Conservation (phyloP, 2,797 vertebrate genomes). For the Potorous gilbertii region DNA sequence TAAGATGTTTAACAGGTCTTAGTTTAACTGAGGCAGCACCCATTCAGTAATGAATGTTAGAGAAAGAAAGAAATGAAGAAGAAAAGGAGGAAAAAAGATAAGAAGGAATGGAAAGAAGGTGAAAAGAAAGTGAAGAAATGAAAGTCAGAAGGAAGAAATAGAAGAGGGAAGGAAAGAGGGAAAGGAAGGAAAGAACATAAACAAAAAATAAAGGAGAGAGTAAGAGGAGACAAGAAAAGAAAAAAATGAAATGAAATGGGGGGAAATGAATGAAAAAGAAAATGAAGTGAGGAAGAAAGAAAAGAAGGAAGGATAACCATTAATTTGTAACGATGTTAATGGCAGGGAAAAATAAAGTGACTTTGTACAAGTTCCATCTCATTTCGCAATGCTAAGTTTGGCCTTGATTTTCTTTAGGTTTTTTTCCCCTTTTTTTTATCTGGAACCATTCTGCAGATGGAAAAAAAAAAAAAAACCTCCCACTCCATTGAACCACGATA, state of each 20-base stretch:
- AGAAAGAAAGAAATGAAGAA: not conserved
- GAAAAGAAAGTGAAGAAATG: not conserved
- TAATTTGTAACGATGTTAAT: slow-evolving; percentile 6
- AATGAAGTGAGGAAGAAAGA: not conserved
- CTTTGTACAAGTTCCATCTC: not conserved
- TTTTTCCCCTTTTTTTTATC: not conserved
- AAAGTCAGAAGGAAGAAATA: not conserved
- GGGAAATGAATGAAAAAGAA: not conserved
- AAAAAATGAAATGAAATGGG: not conserved
- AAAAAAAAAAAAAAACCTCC: not conserved
- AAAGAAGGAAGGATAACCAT: not conserved
- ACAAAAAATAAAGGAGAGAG: not conserved
- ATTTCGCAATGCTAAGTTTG: slow-evolving; percentile 28
- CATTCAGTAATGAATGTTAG: too few species aligned
- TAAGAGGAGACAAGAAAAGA: not conserved
- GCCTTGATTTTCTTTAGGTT: not conserved
- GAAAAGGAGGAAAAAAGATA: not conserved
- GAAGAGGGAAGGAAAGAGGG: not conserved
- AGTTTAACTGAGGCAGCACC: too few species aligned
- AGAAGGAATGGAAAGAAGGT: not conserved
- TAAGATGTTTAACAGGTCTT: too few species aligned
- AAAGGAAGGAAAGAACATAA: not conserved
- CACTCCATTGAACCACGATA: slow-evolving; percentile 28
- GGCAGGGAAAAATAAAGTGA: not conserved
- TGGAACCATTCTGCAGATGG: not conserved